Evolutionary conservation across 1,140 invertebrate genomes (phyloP), one percentile per base, ranked within the genome.

Genomic region (Limonius californicus): DNA sequence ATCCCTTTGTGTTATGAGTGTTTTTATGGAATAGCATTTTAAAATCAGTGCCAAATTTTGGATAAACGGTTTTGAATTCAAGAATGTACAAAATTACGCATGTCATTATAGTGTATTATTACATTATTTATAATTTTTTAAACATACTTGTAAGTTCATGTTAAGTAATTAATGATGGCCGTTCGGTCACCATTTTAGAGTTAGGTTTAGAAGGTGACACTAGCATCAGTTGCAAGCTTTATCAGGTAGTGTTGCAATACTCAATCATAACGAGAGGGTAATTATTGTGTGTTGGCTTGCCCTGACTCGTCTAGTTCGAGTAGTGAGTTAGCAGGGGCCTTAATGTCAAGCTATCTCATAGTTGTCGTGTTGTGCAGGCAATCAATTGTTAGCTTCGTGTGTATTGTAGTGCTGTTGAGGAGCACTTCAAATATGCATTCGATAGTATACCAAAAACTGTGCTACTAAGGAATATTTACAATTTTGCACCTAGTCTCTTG

Each of bases 291-390:
- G 59, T 65, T 59, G 59, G 55, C 60, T 50, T 50, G 45, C 53
- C 59, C 61, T 57, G 54, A 20, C 21, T 57, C 57, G 57, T 20
- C 53, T 16, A 59, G 55, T 63, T 61, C 55, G 62, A 65, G 64
- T 67, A 68, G 68, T 62, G 62, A 59, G 59, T 68, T 71, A 71
- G 70, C 64, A 68, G 68, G 67, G 68, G 70, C 70, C 68, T 70
- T 70, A 71, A 70, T 70, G 68, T 72, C 63, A 65, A 55, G 67
- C 68, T 70, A 69, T 71, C 61, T 71, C 60, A 70, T 69, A 55
- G 69, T 65, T 68, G 71, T 72, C 71, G 71, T 72, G 71, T 72
- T 72, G 71, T 72, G 71, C 69, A 72, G 69, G 69, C 70, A 72
- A 70, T 70, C 68, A 69, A 70, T 67, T 60, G 67, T 70, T 70